Evolutionary conservation across 2,888 invertebrate species (phyloP).

Genomic region (Euphydryas editha): DNA sequence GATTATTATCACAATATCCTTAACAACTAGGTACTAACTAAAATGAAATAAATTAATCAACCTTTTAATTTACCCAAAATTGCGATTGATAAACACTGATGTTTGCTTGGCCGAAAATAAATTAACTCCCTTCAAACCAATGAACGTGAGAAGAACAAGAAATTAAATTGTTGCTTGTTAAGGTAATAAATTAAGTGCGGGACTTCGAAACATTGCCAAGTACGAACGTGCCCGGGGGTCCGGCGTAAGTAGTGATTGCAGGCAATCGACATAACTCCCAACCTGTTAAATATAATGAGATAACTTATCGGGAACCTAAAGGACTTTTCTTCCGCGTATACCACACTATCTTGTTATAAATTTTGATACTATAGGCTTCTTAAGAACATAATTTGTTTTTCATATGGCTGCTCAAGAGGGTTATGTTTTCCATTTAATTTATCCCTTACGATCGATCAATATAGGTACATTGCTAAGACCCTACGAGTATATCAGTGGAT

Average conservation of each 20-base stretch:
- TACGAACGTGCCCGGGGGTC: slow-evolving; percentile 35
- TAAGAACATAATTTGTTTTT: too few species aligned
- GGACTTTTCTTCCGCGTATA: slow-evolving; percentile 32
- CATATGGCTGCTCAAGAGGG: too few species aligned
- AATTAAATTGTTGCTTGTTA: slow-evolving; percentile 18
- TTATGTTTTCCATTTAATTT: too few species aligned
- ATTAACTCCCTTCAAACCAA: neutral
- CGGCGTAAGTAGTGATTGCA: slow-evolving; percentile 31
- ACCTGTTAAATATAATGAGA: slow-evolving; percentile 38
- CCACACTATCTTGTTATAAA: neutral
- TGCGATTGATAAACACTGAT: too few species aligned
- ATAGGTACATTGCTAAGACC: too few species aligned
- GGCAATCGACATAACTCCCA: slow-evolving; percentile 34
- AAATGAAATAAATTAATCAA: too few species aligned
- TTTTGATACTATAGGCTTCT: neutral
- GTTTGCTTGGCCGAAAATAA: neutral
- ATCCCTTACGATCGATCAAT: too few species aligned
- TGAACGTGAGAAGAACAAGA: slow-evolving; percentile 19
- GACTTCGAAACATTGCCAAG: slow-evolving; percentile 33
- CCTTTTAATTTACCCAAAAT: too few species aligned
- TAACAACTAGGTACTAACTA: too few species aligned
- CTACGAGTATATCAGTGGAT: too few species aligned
- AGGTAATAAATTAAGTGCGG: slow-evolving; percentile 33
- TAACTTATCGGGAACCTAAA: slow-evolving; percentile 35
- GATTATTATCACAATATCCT: too few species aligned